Evolutionary conservation across 2,888 invertebrate species (phyloP).

Genomic region (Tribolium freemani): DNA sequence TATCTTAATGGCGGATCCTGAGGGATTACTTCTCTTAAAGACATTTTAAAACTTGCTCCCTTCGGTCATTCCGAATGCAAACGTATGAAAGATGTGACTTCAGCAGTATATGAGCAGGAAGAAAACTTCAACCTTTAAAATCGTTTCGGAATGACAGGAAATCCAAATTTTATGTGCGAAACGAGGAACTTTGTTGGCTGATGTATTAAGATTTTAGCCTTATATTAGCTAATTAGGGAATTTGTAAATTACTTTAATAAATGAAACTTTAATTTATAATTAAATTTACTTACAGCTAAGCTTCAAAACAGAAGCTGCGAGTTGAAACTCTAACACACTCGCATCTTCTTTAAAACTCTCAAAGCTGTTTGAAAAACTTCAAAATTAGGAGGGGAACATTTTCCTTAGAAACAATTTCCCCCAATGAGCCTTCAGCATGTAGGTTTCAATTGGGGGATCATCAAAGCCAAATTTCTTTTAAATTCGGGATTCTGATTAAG

Average conservation of each 20-base stretch:
- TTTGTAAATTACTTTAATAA: constrained; percentile 17
- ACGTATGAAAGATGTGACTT: constrained; percentile 42
- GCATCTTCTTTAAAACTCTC: not conserved
- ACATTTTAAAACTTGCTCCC: constrained; percentile 41
- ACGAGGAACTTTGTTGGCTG: constrained; percentile 23
- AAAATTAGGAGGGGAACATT: not conserved
- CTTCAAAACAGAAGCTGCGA: not conserved
- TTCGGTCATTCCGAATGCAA: constrained; percentile 40
- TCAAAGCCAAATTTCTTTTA: not conserved
- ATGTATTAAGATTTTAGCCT: constrained; percentile 26
- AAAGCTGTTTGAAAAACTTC: not conserved
- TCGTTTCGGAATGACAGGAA: not conserved
- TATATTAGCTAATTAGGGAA: constrained; percentile 12
- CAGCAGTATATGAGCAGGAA: not conserved
- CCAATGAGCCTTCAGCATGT: not conserved
- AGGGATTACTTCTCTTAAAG: constrained; percentile 40
- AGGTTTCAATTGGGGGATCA: not conserved
- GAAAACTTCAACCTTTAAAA: not conserved
- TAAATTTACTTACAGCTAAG: constrained; percentile 12
- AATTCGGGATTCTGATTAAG: not conserved
- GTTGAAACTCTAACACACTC: not conserved
- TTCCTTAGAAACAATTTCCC: not conserved
- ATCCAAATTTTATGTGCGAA: constrained; percentile 8
- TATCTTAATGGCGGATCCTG: constrained; percentile 40
- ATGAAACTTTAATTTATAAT: constrained; percentile 6